These are phyloP conservation scores for Megalopta genalis DNA, from an alignment of 1,140 invertebrate genomes.

Conservation along the genomic window DNA sequence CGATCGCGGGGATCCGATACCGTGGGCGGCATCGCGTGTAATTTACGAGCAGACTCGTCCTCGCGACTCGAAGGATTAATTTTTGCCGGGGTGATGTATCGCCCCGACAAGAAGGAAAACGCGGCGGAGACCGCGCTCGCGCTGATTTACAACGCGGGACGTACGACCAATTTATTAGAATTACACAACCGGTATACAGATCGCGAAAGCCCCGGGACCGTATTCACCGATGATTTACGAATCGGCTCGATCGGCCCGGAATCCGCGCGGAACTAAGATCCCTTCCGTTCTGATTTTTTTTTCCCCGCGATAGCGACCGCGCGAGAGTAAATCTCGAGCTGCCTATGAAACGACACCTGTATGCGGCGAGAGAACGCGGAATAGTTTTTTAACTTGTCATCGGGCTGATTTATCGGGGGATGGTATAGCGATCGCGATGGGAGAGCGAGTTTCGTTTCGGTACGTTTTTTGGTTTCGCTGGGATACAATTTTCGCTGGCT, in stretches of 20 bases:
- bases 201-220: conserved; percentile 46
- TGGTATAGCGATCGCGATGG: too few species aligned
- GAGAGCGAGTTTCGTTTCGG: too few species aligned
- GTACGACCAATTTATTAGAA: conserved; percentile 67
- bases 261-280: conserved; percentile 50
- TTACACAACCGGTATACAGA: conserved; percentile 62
- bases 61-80: conserved; percentile 18
- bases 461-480: too few species aligned
- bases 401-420: too few species aligned
- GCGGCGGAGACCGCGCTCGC: conserved; percentile 7
- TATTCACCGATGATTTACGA: conserved; percentile 63
- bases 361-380: too few species aligned
- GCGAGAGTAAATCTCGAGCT: conserved; percentile 6
- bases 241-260: conserved; percentile 29
- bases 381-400: not conserved
- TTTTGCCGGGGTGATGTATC: conserved; percentile 6
- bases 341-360: conserved; percentile 8
- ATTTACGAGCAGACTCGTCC: conserved; percentile 9
- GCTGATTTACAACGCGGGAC: conserved; percentile 61
- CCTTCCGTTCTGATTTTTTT: conserved; percentile 19
- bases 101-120: conserved; percentile 1
- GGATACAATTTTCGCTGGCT: too few species aligned
- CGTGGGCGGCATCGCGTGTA: not conserved
- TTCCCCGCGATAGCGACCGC: not conserved
- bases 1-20: not conserved